Evolutionary conservation across 2,888 invertebrate genomes (phyloP).

Genomic region (Elegia similella): DNA sequence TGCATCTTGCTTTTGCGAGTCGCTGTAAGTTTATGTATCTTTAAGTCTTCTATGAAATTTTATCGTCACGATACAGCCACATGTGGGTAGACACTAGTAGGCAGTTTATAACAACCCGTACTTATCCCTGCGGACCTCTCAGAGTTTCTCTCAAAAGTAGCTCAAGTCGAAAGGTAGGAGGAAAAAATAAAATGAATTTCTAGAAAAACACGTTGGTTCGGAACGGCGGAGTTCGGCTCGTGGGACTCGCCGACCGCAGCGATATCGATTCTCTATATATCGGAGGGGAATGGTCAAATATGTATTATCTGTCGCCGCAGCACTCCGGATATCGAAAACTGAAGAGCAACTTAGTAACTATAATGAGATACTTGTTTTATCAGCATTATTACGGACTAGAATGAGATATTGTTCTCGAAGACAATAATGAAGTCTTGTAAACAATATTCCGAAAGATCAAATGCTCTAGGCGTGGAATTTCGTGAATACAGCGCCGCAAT

Average conservation of each 20-base stretch:
- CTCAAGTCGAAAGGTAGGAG: constrained; percentile 26
- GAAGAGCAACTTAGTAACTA: constrained; percentile 8
- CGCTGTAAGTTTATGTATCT: too few relatives aligned
- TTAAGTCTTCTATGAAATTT: constrained; percentile 25
- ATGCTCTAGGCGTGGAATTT: constrained; percentile 15
- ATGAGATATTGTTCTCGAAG: constrained; percentile 1
- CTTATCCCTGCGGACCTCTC: constrained; percentile 11
- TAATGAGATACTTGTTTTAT: constrained; percentile 3
- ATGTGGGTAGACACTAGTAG: neutral
- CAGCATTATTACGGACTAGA: neutral
- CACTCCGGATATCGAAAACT: constrained; percentile 21
- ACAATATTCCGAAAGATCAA: constrained; percentile 13
- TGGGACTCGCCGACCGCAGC: constrained; percentile 47
- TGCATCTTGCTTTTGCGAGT: too few relatives aligned
- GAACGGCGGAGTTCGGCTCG: constrained; percentile 50
- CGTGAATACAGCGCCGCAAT: constrained; percentile 13
- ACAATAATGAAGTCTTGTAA: constrained; percentile 14
- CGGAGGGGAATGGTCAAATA: constrained; percentile 39
- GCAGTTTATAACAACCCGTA: constrained; percentile 8
- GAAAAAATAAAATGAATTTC: constrained; percentile 29
- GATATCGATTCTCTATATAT: constrained; percentile 48
- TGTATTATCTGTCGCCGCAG: constrained; percentile 20
- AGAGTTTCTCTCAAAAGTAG: constrained; percentile 4
- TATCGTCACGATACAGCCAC: constrained; percentile 18
- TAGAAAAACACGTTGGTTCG: constrained; percentile 36